phyloP scores from a whole-genome alignment of 2,113 vertebrate species.

The Phylloscopus trochilus region DNA sequence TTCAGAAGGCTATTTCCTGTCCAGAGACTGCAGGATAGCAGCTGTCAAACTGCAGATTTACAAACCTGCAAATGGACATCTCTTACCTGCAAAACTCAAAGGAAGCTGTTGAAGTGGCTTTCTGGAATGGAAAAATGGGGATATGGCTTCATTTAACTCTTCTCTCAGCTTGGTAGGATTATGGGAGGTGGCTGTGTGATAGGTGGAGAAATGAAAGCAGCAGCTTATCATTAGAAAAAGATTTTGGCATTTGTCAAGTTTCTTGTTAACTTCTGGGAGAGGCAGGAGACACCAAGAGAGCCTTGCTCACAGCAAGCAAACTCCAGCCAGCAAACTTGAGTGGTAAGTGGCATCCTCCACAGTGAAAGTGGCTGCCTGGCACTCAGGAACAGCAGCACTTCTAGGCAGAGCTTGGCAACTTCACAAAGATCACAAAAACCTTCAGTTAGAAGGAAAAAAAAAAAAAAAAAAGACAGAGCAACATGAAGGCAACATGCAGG shows the following conservation, averaged over 20 bases:
- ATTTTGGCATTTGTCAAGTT: background rate
- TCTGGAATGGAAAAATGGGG: background rate
- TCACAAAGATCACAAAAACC: background rate
- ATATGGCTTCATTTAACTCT: background rate
- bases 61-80: background rate
- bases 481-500: background rate
- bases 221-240: background rate
- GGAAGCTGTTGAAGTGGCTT: background rate
- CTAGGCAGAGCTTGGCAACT: background rate
- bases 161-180: background rate
- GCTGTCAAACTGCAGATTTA: background rate
- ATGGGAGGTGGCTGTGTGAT: background rate
- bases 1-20: background rate
- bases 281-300: background rate
- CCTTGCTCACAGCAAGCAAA: background rate
- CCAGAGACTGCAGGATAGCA: background rate
- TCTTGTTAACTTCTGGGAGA: background rate
- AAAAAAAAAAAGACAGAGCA: background rate
- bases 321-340: background rate
- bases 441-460: background rate
- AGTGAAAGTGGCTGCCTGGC: background rate
- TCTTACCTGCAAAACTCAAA: background rate
- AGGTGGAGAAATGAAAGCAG: background rate
- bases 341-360: background rate
- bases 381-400: background rate